These are phyloP conservation scores for Pongo pygmaeus DNA, from an alignment of 2,113 vertebrate species.

Conservation along the genomic window DNA sequence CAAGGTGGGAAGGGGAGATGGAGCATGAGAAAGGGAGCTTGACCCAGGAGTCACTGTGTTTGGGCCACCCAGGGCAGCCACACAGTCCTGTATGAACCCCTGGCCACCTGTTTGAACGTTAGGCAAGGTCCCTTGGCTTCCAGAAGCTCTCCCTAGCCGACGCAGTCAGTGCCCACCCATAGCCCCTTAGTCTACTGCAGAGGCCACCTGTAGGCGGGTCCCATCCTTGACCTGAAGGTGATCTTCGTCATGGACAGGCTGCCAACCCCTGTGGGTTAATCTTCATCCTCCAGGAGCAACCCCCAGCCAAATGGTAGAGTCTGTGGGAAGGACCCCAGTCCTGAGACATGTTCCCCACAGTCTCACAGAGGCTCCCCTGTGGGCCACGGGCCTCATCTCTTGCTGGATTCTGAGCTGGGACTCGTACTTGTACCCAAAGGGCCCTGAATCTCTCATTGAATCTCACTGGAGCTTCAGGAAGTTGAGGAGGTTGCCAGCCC, in stretches of 20 bases:
- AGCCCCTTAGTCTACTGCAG: too few relatives aligned
- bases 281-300: too few relatives aligned
- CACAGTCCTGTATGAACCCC: accelerated
- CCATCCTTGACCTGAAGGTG: not conserved
- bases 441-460: too few relatives aligned
- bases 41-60: too few relatives aligned
- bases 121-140: accelerated
- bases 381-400: too few relatives aligned
- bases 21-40: not conserved
- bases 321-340: accelerated
- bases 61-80: not conserved
- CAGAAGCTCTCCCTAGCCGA: not conserved
- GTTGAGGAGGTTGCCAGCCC: too few relatives aligned
- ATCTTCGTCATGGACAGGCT: not conserved
- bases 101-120: not conserved
- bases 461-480: too few relatives aligned
- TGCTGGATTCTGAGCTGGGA: too few relatives aligned
- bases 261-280: not conserved
- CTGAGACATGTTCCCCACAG: accelerated
- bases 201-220: too few relatives aligned
- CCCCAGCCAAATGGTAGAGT: accelerated
- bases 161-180: accelerated
- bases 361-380: not conserved
- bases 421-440: too few relatives aligned
- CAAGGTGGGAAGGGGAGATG: not conserved